These are phyloP conservation scores for Pissodes strobi DNA, from an alignment of 1,140 invertebrate genomes.

Conservation along the genomic window DNA sequence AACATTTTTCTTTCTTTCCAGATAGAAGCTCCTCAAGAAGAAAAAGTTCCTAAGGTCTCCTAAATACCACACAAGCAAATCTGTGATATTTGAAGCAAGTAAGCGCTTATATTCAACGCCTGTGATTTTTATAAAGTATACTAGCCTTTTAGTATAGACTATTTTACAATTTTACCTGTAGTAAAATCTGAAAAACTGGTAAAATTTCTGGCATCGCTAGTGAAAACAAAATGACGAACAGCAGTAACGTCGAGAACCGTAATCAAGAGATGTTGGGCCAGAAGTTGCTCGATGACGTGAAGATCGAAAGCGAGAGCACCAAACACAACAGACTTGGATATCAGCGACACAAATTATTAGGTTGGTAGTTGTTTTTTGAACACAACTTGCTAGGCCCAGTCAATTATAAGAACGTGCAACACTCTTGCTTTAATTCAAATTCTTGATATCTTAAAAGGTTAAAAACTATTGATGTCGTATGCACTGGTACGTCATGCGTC, in stretches of 20 bases:
- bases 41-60: neutral
- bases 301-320: conserved; percentile 28
- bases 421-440: too few species aligned
- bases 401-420: too few species aligned
- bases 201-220: neutral
- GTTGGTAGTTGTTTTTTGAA: neutral
- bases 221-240: conserved; percentile 12
- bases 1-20: too few species aligned
- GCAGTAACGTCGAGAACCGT: conserved; percentile 8
- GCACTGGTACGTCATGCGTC: too few species aligned
- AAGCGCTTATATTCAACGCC: conserved; percentile 34
- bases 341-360: conserved; percentile 35
- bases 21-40: neutral
- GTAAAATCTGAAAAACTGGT: neutral
- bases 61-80: conserved; percentile 1
- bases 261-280: conserved; percentile 30
- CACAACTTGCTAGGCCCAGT: too few species aligned
- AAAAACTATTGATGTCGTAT: too few species aligned
- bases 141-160: neutral
- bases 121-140: conserved; percentile 36
- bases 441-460: too few species aligned
- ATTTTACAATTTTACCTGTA: neutral
- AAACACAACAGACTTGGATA: conserved; percentile 21
- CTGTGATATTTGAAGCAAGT: conserved; percentile 36
- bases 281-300: conserved; percentile 38